phyloP scores from a whole-genome alignment of 1,140 invertebrate species.

The Drosophila kohkoa region DNA sequence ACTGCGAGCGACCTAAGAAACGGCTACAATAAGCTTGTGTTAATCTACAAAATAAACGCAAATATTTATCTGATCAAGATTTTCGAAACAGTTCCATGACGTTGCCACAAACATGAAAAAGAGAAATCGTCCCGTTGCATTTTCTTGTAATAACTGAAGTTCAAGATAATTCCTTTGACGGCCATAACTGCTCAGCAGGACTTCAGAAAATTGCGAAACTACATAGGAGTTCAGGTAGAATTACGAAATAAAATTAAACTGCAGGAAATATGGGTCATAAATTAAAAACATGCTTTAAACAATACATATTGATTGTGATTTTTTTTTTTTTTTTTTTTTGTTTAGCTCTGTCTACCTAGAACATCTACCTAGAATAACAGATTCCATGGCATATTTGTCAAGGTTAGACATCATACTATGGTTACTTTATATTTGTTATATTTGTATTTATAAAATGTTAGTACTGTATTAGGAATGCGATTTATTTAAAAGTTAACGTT shows the following conservation, averaged over 20 bases:
- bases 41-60: slow-evolving; percentile 78
- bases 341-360: slow-evolving; percentile 7
- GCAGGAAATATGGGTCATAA: slow-evolving; percentile 77
- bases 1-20: slow-evolving; percentile 37
- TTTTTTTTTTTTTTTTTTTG: slow-evolving; percentile 49
- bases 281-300: slow-evolving; percentile 64
- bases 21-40: slow-evolving; percentile 61
- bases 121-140: slow-evolving; percentile 45
- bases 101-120: slow-evolving; percentile 43
- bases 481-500: not conserved
- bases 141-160: slow-evolving; percentile 29
- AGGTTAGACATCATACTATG: not conserved
- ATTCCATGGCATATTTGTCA: not conserved
- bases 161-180: not conserved
- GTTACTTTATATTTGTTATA: not conserved
- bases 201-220: slow-evolving; percentile 4
- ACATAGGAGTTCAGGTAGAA: slow-evolving; percentile 55
- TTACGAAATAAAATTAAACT: slow-evolving; percentile 24
- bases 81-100: slow-evolving; percentile 79
- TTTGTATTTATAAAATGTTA: not conserved
- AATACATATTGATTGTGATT: slow-evolving; percentile 45
- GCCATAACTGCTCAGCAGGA: slow-evolving; percentile 4
- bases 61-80: slow-evolving; percentile 71
- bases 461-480: not conserved
- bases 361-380: slow-evolving; percentile 9